Evolutionary conservation across 2,113 vertebrate genomes (phyloP), one percentile per base, ranked within the genome.

Genomic region (Leucopternis melanops): DNA sequence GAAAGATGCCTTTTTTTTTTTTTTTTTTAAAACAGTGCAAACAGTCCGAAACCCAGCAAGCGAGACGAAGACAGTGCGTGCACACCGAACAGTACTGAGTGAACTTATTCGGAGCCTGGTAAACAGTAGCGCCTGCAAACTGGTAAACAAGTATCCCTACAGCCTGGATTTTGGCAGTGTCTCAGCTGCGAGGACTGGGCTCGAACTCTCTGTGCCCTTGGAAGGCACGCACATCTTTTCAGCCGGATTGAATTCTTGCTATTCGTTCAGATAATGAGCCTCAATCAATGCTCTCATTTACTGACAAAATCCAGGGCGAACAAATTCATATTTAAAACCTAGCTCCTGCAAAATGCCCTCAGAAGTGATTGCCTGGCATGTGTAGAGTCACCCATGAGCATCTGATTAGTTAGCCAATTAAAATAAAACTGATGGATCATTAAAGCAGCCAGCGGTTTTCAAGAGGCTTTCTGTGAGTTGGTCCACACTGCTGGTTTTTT

Each of bases 331-430:
- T 94, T 93, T 92, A 83, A 93, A 96, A 29, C n/a, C 47, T 74
- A 91, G 40, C 36, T 93, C 85, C 81, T 75, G 90, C 70, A 86
- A 85, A 90, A 87, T 26, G 57, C 66, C 52, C 85, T 90, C 38
- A n/a, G 50, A 73, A 92, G 62, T 42, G 83, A 92, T 18, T 86
- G 83, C 70, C 44, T 74, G 88, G 74, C 82, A 83, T 6, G 82
- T 66, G 88, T 84, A 49, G 78, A 91, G 90, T 86, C 71, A 72
- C 92, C 40, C 79, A 66, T 2, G 88, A 93, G 61, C 72, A 91
- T 54, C 69, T 94, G 84, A 96, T 96, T 90, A 94, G 61, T 13
- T 63, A 71, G 79, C 74, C 93, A 94, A 94, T 95, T 94, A 94
- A 94, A 96, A 86, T 66, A 73, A 82, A 93, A 63, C 72, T 73